A percentile compares a stretch with the other conserved stretches of the same genome.
phyloP scores from a whole-genome alignment of 2,113 vertebrate species.

The Brachypteracias leptosomus region DNA sequence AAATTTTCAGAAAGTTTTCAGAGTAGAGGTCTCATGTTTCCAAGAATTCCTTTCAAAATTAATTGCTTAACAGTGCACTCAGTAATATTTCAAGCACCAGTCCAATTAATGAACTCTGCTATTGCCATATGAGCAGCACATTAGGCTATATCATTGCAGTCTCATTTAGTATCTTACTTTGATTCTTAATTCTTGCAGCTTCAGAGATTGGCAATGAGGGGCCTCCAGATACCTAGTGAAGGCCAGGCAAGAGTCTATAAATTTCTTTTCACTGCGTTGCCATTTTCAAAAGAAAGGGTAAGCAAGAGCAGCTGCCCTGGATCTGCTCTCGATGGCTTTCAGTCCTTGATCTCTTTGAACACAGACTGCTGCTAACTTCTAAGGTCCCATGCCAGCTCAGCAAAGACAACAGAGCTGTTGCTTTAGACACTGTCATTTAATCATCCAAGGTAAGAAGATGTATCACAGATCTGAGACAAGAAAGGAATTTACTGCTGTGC shows the following conservation, averaged over 20 bases:
- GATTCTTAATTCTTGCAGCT: background rate
- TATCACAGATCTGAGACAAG: background rate
- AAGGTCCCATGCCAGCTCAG: slow-evolving; percentile 33
- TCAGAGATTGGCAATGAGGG: background rate
- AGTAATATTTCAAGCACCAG: background rate
- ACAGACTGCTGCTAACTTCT: background rate
- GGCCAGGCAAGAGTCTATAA: background rate
- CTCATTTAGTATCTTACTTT: background rate
- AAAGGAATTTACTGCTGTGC: background rate
- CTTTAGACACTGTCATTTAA: slow-evolving; percentile 21
- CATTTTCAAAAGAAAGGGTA: slow-evolving; percentile 80
- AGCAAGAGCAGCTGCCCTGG: slow-evolving; percentile 83
- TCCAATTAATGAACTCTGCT: background rate
- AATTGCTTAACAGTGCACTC: background rate
- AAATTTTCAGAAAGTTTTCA: background rate
- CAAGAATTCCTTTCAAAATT: background rate
- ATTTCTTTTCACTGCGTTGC: slow-evolving; percentile 68
- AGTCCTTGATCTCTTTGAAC: slow-evolving; percentile 53
- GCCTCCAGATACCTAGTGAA: background rate
- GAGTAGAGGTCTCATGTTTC: background rate
- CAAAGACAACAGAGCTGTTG: slow-evolving; percentile 26
- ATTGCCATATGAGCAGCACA: background rate
- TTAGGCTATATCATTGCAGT: background rate
- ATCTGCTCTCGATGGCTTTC: slow-evolving; percentile 44
- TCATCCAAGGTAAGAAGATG: background rate